Conservation (phyloP, 2,888 invertebrate species). For the Protophormia terraenovae region DNA sequence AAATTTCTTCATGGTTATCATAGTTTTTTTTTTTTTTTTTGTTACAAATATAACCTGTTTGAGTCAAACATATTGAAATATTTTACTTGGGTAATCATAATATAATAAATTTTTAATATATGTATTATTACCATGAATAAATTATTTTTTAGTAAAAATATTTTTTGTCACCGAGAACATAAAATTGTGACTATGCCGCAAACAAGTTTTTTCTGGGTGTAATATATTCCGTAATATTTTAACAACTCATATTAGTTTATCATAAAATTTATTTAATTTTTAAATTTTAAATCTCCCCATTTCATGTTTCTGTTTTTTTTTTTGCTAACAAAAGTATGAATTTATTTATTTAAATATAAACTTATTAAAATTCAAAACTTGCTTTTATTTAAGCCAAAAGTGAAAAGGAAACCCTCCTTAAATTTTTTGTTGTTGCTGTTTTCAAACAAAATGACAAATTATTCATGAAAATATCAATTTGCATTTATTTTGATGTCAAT, state of each 20-base stretch:
- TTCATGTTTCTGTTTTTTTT: neutral
- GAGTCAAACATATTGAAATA: no score
- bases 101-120: no score
- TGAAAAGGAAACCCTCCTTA: conserved; percentile 21
- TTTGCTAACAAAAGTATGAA: neutral
- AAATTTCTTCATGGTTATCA: no score
- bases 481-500: conserved; percentile 66
- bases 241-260: neutral
- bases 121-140: no score
- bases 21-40: no score
- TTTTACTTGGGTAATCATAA: no score
- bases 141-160: no score
- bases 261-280: conserved; percentile 2
- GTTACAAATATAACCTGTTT: no score
- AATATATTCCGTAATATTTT: no score
- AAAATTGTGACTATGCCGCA: no score
- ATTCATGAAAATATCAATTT: conserved; percentile 68
- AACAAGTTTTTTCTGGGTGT: no score
- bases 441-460: conserved; percentile 59
- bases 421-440: neutral
- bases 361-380: conserved; percentile 59
- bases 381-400: conserved; percentile 12
- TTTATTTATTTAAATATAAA: conserved; percentile 33
- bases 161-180: no score
- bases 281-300: conserved; percentile 10